Evolutionary conservation across 2,888 invertebrate species (phyloP).

Genomic region (Osmoderma eremita): DNA sequence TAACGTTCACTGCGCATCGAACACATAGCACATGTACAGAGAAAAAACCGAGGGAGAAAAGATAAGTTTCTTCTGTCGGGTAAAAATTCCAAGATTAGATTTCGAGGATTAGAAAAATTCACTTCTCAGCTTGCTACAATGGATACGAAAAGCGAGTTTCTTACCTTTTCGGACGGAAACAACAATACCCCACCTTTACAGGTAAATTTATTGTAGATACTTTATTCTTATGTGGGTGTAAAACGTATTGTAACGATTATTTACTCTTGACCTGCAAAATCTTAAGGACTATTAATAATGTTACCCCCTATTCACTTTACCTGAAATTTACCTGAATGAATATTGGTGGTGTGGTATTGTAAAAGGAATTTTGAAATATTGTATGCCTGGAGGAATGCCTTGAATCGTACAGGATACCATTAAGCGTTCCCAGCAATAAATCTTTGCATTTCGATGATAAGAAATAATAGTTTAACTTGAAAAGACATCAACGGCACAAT

Average conservation of each 20-base stretch:
- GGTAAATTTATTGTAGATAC: not conserved
- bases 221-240: conserved; percentile 10
- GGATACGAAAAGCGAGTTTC: conserved; percentile 1
- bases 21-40: not conserved
- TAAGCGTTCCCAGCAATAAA: no score
- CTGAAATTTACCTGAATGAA: no score
- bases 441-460: no score
- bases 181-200: not conserved
- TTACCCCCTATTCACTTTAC: not conserved
- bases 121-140: not conserved
- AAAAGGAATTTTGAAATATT: not conserved
- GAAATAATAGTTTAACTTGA: no score
- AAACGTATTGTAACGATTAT: not conserved
- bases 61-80: not conserved
- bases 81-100: conserved; percentile 14
- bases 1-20: conserved; percentile 23
- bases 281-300: conserved; percentile 5
- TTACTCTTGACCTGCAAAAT: not conserved
- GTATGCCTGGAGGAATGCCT: not conserved
- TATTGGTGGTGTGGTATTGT: not conserved
- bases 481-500: no score
- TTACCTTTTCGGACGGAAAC: not conserved
- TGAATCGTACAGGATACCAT: no score
- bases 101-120: not conserved
- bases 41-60: conserved; percentile 4